Conservation (phyloP, 2,797 vertebrate genomes). For the Vultur gryphus region DNA sequence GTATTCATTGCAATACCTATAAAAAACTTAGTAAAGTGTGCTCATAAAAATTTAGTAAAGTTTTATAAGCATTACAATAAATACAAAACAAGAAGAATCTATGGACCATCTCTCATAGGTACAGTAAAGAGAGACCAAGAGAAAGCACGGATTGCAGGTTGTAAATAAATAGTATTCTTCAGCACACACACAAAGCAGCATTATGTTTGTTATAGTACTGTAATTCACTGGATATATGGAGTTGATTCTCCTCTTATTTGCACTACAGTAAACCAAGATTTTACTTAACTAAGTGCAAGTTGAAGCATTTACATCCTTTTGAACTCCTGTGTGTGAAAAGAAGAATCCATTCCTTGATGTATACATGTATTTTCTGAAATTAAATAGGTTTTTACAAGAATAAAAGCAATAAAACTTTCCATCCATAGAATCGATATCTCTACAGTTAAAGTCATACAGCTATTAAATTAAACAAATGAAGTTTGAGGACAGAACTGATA, state of each 20-base stretch:
- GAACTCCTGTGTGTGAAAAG: background rate
- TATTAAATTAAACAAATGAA: slow-evolving; percentile 15
- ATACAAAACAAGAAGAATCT: background rate
- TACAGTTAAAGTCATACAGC: background rate
- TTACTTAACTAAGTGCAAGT: background rate
- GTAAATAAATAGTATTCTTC: background rate
- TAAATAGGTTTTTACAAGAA: background rate
- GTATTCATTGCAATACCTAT: background rate
- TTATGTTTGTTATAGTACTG: background rate
- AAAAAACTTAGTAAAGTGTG: background rate
- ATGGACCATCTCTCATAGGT: background rate
- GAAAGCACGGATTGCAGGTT: background rate
- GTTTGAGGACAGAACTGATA: background rate
- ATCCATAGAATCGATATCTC: background rate
- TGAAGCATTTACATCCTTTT: background rate
- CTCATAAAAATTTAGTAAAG: slow-evolving; percentile 9
- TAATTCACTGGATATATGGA: background rate
- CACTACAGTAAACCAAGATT: background rate
- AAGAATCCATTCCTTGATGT: background rate
- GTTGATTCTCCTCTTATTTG: background rate
- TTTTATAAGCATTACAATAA: slow-evolving; percentile 6
- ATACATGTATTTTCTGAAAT: slow-evolving; percentile 17
- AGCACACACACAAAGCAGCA: background rate
- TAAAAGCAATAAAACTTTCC: background rate
- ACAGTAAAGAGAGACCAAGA: background rate